Evolutionary conservation across 2,888 invertebrate genomes (phyloP).

Genomic region (Tridacna gigas): DNA sequence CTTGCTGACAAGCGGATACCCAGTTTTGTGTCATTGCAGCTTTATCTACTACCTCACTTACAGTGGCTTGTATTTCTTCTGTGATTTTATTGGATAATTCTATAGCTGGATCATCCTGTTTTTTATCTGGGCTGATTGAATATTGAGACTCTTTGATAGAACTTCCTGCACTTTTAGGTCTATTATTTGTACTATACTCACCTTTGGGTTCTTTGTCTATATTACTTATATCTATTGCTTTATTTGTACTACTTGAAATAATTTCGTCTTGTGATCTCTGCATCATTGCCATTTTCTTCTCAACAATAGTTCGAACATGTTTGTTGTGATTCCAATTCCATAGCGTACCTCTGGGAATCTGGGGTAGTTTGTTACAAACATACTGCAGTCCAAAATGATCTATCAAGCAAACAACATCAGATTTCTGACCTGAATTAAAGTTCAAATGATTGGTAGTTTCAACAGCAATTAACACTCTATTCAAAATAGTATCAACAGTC

Average conservation of each 20-base stretch:
- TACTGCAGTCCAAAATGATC: conserved; percentile 59
- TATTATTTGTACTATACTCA: not conserved
- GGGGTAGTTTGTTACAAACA: conserved; percentile 54
- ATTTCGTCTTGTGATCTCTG: not conserved
- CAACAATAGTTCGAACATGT: conserved; percentile 38
- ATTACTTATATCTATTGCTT: not conserved
- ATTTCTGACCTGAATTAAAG: conserved; percentile 52
- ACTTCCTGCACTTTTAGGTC: not conserved
- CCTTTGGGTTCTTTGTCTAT: not conserved
- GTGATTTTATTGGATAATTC: not conserved
- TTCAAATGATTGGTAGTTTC: conserved; percentile 45
- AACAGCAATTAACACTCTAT: conserved; percentile 42
- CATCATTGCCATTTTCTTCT: conserved; percentile 20
- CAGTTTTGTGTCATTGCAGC: conserved; percentile 53
- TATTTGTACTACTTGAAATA: not conserved
- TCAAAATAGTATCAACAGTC: conserved; percentile 51
- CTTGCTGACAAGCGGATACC: conserved; percentile 43
- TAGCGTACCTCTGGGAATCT: conserved; percentile 56
- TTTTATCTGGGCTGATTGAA: not conserved
- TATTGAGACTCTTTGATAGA: not conserved
- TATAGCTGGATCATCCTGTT: not conserved
- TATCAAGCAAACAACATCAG: conserved; percentile 56
- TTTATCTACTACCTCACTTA: conserved; percentile 39
- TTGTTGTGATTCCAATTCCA: conserved; percentile 65
- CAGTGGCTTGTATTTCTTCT: not conserved